Base-by-base conservation (phyloP, 2,113 vertebrate species). In the Phodopus roborovskii region DNA sequence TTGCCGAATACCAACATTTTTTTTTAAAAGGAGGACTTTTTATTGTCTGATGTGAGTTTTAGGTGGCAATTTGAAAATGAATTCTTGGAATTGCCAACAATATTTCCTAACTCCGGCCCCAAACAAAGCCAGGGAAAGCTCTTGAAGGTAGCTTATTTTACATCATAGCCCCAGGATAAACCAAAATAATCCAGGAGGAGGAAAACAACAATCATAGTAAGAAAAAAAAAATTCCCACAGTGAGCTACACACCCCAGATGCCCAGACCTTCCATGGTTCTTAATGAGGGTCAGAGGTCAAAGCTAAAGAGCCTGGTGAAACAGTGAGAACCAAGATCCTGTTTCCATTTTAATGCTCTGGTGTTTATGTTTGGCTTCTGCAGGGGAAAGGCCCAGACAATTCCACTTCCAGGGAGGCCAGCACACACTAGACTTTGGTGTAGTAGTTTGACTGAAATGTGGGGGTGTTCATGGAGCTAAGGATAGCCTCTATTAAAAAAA, bases 251-350 rank as follows among this genome's bases (percentile, higher is more conserved):
- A 98, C 81, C 96, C 98, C 98, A 91, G 90, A 98, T 98, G 96
- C 97, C 92, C 97, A 97, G 98, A 98, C 98, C 97, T 98, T 98
- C 98, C 97, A 81, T 97, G 98, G 97, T 98, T 97, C 98, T 99
- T 98, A 98, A 98, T 98, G 97, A 98, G 98, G 98, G 98, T 98
- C 98, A 99, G 98, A 98, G 98, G 98, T 98, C 98, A 98, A 90
- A 96, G 97, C 98, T 98, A 99, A 99, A 98, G 98, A 98, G 98
- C 98, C 98, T 98, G 98, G 97, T 98, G 98, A 98, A 98, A 98
- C 98, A 98, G 98, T 98, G 98, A 98, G 97, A 98, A 97, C 90
- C 96, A 97, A 98, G 98, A 98, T 99, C 98, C 98, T 98, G 98
- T 99, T 99, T 99, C 98, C 98, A 98, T 98, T 99, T 99, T 98